Conservation (phyloP, 2,888 invertebrate species). For the Pachycephus smyrnensis region DNA sequence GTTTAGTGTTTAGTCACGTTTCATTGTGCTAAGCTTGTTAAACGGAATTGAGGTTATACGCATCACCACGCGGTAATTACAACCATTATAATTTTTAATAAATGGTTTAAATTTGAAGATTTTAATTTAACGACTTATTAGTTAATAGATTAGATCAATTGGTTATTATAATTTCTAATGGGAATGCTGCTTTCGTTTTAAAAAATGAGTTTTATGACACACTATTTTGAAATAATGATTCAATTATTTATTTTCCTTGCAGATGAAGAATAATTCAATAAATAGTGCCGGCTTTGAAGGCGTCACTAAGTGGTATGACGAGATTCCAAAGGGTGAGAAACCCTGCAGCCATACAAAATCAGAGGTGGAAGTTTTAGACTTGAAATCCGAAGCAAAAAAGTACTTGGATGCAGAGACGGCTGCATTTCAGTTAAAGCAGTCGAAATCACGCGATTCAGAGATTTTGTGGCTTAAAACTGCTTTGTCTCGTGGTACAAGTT, state of each 20-base stretch:
- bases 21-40: not conserved
- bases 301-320: slow-evolving; percentile 76
- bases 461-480: slow-evolving; percentile 84
- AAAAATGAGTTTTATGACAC: not conserved
- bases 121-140: not conserved
- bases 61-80: not conserved
- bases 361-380: slow-evolving; percentile 71
- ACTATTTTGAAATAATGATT: not conserved
- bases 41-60: not conserved
- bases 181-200: not conserved
- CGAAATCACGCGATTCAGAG: slow-evolving; percentile 72
- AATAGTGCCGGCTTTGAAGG: slow-evolving; percentile 66
- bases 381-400: slow-evolving; percentile 76
- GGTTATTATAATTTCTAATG: not conserved
- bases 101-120: not conserved
- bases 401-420: slow-evolving; percentile 75
- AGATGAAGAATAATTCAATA: slow-evolving; percentile 30
- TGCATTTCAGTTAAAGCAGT: slow-evolving; percentile 64
- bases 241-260: slow-evolving; percentile 8
- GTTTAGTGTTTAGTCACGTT: not conserved
- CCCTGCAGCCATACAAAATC: slow-evolving; percentile 58
- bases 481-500: slow-evolving; percentile 82
- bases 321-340: slow-evolving; percentile 55
- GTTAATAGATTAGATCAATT: not conserved
- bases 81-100: not conserved